phyloP scores from a whole-genome alignment of 2,113 vertebrate species.

The Tetrax tetrax region DNA sequence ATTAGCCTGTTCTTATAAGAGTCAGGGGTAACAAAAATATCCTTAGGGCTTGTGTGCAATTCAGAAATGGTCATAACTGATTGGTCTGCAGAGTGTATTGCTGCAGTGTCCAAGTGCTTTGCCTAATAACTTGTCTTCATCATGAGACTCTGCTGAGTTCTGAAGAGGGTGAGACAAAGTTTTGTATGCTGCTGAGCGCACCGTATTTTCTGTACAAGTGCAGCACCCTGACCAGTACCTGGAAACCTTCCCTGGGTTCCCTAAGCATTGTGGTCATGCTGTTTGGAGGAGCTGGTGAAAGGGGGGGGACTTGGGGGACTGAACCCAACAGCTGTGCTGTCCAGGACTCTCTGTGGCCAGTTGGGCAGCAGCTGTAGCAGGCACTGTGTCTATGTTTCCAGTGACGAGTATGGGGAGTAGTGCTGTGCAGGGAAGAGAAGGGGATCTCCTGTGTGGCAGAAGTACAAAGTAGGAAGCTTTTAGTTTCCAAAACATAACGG shows the following conservation, averaged over 20 bases:
- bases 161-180: neutral
- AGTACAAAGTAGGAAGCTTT: neutral
- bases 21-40: neutral
- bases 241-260: neutral
- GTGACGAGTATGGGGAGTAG: neutral
- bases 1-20: neutral
- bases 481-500: neutral
- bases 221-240: neutral
- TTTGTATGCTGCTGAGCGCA: neutral
- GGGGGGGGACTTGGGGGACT: neutral
- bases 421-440: neutral
- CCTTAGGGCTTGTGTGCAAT: neutral
- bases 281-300: neutral
- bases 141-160: neutral
- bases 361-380: neutral
- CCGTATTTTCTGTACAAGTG: fast-evolving
- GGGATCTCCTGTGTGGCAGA: neutral
- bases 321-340: neutral
- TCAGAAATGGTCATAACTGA: neutral
- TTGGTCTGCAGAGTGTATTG: neutral
- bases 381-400: neutral
- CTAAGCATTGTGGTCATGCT: no score
- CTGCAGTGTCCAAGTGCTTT: neutral
- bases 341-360: neutral
- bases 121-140: neutral